phyloP scores from a whole-genome alignment of 2,113 vertebrate genomes.

The Oxyruncus cristatus region DNA sequence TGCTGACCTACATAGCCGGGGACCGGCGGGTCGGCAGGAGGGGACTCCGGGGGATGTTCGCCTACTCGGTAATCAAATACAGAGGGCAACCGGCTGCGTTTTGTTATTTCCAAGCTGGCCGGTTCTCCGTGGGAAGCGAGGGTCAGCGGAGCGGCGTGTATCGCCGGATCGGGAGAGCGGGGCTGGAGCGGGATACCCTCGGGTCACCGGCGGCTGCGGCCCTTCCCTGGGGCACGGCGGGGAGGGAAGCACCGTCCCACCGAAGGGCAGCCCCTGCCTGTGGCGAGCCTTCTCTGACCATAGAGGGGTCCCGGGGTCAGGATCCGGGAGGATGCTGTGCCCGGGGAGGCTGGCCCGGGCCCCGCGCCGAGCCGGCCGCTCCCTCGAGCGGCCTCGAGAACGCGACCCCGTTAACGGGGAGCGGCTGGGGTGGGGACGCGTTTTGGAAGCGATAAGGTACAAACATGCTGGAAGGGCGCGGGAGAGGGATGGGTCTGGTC shows the following conservation, averaged over 20 bases:
- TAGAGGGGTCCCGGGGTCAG: background rate
- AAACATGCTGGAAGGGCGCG: background rate
- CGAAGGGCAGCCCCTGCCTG: background rate
- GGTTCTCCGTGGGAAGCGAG: background rate
- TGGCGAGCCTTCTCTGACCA: background rate
- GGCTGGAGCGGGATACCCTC: background rate
- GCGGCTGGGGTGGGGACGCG: background rate
- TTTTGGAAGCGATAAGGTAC: background rate
- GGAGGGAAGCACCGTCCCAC: background rate
- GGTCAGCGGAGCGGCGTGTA: background rate
- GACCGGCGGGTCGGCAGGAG: background rate
- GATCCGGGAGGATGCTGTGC: too few species aligned
- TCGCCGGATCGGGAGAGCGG: background rate
- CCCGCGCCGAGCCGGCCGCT: too few species aligned
- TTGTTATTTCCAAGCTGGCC: background rate
- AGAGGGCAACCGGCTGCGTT: background rate
- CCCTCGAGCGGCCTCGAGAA: background rate
- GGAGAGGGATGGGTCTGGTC: background rate
- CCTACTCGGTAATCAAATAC: background rate
- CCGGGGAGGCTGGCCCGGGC: background rate
- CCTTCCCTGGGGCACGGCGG: background rate
- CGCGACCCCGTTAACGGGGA: background rate
- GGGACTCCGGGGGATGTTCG: background rate
- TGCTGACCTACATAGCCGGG: slow-evolving; percentile 30
- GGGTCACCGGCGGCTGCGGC: background rate